Evolutionary conservation across 2,888 invertebrate genomes (phyloP).

Genomic region (Anagyrus pseudococci): DNA sequence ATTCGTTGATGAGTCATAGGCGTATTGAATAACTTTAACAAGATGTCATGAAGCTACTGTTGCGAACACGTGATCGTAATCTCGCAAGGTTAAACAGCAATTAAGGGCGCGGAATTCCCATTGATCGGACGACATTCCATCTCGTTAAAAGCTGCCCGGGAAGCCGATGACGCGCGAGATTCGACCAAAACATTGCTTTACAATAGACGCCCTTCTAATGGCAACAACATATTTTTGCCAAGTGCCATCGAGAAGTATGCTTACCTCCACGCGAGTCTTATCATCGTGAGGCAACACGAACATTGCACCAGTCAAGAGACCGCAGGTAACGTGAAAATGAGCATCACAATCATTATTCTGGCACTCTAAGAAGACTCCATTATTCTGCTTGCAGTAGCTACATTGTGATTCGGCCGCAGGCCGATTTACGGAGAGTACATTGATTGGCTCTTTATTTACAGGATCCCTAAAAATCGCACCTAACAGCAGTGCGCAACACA

Average conservation of each 20-base stretch:
- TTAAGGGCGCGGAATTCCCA: constrained; percentile 32
- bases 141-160: no score
- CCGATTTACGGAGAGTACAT: constrained; percentile 51
- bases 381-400: constrained; percentile 54
- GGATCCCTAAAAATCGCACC: constrained; percentile 67
- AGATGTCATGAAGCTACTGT: constrained; percentile 26
- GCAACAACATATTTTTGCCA: neutral
- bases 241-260: neutral
- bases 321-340: constrained; percentile 69
- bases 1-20: constrained; percentile 25
- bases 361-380: constrained; percentile 64
- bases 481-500: constrained; percentile 71
- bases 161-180: no score
- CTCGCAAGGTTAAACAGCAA: constrained; percentile 32
- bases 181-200: no score
- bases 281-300: constrained; percentile 44
- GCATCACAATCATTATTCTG: constrained; percentile 59
- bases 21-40: constrained; percentile 33
- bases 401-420: constrained; percentile 52
- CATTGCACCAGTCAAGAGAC: constrained; percentile 64
- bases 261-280: neutral
- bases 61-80: constrained; percentile 25
- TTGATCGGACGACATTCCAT: constrained; percentile 27
- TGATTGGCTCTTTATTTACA: constrained; percentile 58
- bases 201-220: no score